Evolutionary conservation across 2,888 invertebrate species (phyloP), one percentile per base, ranked within the genome.

Genomic region (Malthinus seriepunctatus): DNA sequence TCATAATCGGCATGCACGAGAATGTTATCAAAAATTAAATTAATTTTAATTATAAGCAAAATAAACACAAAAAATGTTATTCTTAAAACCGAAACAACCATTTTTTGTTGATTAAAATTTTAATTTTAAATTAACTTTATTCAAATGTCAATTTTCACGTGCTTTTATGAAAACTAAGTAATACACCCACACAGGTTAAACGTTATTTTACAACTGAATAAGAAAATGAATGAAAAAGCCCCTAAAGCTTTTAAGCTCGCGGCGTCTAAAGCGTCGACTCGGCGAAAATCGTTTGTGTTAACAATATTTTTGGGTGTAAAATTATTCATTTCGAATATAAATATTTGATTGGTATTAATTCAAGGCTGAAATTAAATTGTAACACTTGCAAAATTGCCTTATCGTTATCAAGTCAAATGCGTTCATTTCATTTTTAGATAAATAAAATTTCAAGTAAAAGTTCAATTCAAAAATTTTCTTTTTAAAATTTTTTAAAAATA

Each of bases 251-350:
- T 37, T 35, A 23, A 23, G 23, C 23, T 23, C 23, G 23, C 23
- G 31, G 48, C 49, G 49, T 32, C 49, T 10, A 50, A 11, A 50
- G 49, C 49, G 49, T 50, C 49, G 49, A 38, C 49, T 37, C 49
- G 38, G 49, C 33, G 23, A 37, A 14, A 34, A 37, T 34, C 34
- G 35, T 48, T 48, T 23, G 12, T 37, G 37, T 37, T 10, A 11
- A 10, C 12, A 37, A 10, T 37, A 10, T 38, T 38, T 12, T 8
- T 37, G 11, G 10, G 12, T 12, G 12, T 38, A 7, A 23, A 23
- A 23, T 23, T 23, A 5, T 2, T 23, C 23, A 23, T 23, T 23
- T 23, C 5, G 23, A 23, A 23, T 23, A 5, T 2, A 23, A 23
- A 23, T 23, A 23, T 23, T 23, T 23, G 5, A 23, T 23, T 23